Percentiles rank a stretch among this genome's conserved stretches.
These are phyloP conservation scores for Drosophila biarmipes DNA, from an alignment of 1,140 invertebrate genomes.

Conservation along the genomic window DNA sequence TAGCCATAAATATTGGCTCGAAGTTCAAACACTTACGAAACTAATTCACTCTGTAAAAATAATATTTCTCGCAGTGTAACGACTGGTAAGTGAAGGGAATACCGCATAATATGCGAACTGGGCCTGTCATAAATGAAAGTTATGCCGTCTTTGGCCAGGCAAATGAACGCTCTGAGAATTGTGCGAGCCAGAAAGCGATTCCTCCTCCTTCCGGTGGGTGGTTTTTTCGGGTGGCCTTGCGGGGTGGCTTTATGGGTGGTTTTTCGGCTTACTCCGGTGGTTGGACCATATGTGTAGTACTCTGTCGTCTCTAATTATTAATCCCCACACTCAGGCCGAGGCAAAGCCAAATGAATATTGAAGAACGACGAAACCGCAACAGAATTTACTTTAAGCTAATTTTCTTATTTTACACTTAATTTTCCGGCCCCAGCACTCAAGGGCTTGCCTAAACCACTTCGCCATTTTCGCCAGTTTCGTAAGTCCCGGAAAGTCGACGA, in stretches of 20 bases:
- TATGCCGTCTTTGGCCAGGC: constrained; percentile 60
- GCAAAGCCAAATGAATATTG: constrained; percentile 69
- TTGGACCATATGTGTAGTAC: constrained; percentile 20
- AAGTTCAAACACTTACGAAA: too few species aligned
- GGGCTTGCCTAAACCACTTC: constrained; percentile 9
- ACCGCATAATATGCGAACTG: constrained; percentile 76
- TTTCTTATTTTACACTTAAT: constrained; percentile 81
- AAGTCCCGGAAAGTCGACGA: constrained; percentile 66
- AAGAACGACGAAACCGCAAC: constrained; percentile 61
- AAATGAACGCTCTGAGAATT: constrained; percentile 75
- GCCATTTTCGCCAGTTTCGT: constrained; percentile 31
- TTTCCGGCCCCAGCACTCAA: constrained; percentile 51
- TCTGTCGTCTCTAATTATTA: constrained; percentile 69
- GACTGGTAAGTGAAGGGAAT: constrained; percentile 39
- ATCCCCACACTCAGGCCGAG: constrained; percentile 17
- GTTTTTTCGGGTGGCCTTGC: background rate
- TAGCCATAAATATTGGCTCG: background rate
- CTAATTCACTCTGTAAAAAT: too few species aligned
- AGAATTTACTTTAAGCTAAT: constrained; percentile 78
- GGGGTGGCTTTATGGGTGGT: constrained; percentile 11
- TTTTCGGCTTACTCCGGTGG: constrained; percentile 18
- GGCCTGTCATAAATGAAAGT: constrained; percentile 76
- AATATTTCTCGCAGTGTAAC: constrained; percentile 1
- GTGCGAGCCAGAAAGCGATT: constrained; percentile 41
- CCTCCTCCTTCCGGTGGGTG: constrained; percentile 23